Evolutionary conservation across 2,888 invertebrate species (phyloP).

Genomic region (Abscondita cerata): DNA sequence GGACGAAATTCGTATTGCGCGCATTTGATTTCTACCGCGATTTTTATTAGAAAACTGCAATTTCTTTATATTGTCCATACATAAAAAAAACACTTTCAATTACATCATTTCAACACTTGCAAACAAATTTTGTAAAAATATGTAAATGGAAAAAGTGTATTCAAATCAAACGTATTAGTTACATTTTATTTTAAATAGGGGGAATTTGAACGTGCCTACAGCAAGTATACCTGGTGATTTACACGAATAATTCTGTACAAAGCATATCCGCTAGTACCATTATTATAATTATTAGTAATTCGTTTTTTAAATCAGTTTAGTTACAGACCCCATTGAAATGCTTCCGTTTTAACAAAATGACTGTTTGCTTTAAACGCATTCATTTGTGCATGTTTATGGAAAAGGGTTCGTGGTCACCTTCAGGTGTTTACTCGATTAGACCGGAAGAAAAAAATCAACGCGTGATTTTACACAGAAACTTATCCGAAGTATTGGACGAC

Average conservation of each 20-base stretch:
- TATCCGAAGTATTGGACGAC: conserved; percentile 32
- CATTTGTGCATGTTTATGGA: conserved; percentile 52
- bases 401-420: conserved; percentile 52
- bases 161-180: background rate
- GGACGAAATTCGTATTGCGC: conserved; percentile 2
- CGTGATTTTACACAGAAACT: conserved; percentile 35
- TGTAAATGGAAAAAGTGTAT: conserved; percentile 2
- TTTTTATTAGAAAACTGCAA: conserved; percentile 1
- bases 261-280: conserved; percentile 35
- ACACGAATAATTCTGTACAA: conserved; percentile 35
- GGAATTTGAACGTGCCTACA: no score
- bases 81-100: background rate
- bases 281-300: conserved; percentile 26
- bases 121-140: background rate
- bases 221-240: conserved; percentile 21
- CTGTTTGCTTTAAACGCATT: conserved; percentile 40
- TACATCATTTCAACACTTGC: background rate
- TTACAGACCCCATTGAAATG: conserved; percentile 20
- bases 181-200: no score
- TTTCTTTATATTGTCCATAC: background rate
- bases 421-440: conserved; percentile 27
- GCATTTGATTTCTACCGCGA: conserved; percentile 1
- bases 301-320: conserved; percentile 28
- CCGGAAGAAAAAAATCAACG: conserved; percentile 28
- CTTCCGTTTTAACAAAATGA: conserved; percentile 33